Base-by-base conservation (phyloP, 2,888 invertebrate species). In the Lycocerus yunnanus region DNA sequence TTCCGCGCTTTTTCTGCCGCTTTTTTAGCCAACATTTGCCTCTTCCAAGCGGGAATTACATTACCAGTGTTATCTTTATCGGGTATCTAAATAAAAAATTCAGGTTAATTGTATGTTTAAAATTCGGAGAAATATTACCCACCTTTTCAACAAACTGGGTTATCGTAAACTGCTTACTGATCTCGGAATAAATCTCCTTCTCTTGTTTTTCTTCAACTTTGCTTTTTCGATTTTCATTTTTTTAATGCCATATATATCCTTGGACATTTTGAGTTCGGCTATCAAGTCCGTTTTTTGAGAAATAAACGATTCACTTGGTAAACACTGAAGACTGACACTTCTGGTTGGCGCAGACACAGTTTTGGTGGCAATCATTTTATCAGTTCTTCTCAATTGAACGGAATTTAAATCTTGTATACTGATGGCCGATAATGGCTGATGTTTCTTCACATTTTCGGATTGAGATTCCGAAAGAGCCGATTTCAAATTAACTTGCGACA, bases 11-110 rank as follows among this genome's bases (percentile, higher is more conserved):
- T 94, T 86, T 98, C 97, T 0, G 98, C 97, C 0, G 97, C 95
- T 85, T 97, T 95, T 83, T 96, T 93, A 2, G 98, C 98, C 86
- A 97, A 86, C 95, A 98, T 97, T 87, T 97, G 97, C 11, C 97
- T 89, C 86, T 97, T 97, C 98, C 98, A 98, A 18, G 94, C 94
- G 13, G 98, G 98, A 83, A 98, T 96, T 60, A 93, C 90, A 84
- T 95, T 95, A 1, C 97, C 97, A 8, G 95, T 93, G 68, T 93
- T 92, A 86, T 97, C 97, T 77, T 93, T 93, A 84, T 96, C 96
- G 10, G 97, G 97, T 80, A 97, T 93, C 94, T 97, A 89, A 63
- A 73, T n/a, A 14, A 21, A 1, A 24, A 59, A 15, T 61, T 27
- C 15, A 13, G 58, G 15, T 15, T 18, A 60, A 60, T 16, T 18